These are phyloP conservation scores for Neodiprion lecontei DNA, from an alignment of 1,140 invertebrate genomes.

Conservation along the genomic window DNA sequence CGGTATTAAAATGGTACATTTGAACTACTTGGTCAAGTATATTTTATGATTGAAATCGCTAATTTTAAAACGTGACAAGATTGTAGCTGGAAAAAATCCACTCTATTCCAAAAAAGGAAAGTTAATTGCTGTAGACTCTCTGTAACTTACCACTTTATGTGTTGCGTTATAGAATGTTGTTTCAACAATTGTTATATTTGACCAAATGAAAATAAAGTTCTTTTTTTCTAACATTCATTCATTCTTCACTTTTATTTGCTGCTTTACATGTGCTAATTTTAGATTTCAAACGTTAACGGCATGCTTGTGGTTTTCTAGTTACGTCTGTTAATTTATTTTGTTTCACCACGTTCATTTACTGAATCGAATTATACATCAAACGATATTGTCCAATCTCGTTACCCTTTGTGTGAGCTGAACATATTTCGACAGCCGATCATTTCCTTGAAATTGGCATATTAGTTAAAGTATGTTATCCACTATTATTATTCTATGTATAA, in stretches of 20 bases:
- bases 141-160: too few relatives aligned
- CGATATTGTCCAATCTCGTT: conserved; percentile 14
- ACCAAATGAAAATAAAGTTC: conserved; percentile 33
- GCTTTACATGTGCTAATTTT: conserved; percentile 58
- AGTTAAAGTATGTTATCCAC: not conserved
- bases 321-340: conserved; percentile 12
- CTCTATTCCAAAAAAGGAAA: not conserved
- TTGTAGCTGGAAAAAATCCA: conserved; percentile 42
- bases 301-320: conserved; percentile 36
- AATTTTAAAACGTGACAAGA: conserved; percentile 57
- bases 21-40: conserved; percentile 60
- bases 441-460: not conserved
- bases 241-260: conserved; percentile 60
- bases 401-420: conserved; percentile 41
- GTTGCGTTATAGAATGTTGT: not conserved
- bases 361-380: conserved; percentile 18
- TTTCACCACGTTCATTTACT: conserved; percentile 22
- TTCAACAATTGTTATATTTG: not conserved
- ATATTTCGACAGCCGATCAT: conserved; percentile 46
- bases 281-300: conserved; percentile 38
- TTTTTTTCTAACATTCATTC: conserved; percentile 54
- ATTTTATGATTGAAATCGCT: conserved; percentile 10
- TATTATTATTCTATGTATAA: not conserved
- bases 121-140: not conserved
- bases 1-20: conserved; percentile 51